Evolutionary conservation across 2,888 invertebrate genomes (phyloP).

Genomic region (Tolmerus cingulatus): DNA sequence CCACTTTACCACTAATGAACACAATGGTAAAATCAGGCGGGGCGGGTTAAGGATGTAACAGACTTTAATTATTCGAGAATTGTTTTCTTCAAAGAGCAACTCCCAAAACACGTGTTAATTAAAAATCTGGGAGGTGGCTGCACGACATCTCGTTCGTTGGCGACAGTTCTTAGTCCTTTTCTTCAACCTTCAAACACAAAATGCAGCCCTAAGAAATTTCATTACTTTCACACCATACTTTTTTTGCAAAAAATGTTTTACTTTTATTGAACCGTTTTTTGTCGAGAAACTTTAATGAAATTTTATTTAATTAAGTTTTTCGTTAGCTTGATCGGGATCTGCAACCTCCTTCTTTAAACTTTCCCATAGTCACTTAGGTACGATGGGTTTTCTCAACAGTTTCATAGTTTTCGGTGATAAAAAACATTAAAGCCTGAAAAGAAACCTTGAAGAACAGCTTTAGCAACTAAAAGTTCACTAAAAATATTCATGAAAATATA

Average conservation of each 20-base stretch:
- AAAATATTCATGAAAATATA: no score
- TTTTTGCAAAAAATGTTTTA: not conserved
- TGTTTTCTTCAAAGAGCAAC: slow-evolving; percentile 16
- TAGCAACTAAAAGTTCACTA: no score
- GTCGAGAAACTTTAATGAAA: slow-evolving; percentile 4
- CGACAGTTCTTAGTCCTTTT: not conserved
- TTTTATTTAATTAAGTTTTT: slow-evolving; percentile 17
- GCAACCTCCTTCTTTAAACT: not conserved
- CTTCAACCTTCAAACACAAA: not conserved
- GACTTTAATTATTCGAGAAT: slow-evolving; percentile 32
- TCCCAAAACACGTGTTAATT: slow-evolving; percentile 32
- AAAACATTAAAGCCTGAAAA: not conserved
- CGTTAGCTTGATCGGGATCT: not conserved
- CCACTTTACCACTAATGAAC: slow-evolving; percentile 36
- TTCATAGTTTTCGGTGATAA: not conserved
- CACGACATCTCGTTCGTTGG: not conserved
- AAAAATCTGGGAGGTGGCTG: slow-evolving; percentile 5
- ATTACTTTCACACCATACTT: not conserved
- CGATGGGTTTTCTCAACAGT: not conserved
- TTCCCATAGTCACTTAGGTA: not conserved
- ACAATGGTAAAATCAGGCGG: slow-evolving; percentile 11
- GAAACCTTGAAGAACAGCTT: not conserved
- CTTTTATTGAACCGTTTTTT: not conserved
- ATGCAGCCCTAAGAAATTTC: slow-evolving; percentile 17
- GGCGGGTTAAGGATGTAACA: not conserved